These are phyloP conservation scores for Ispidina lecontei DNA, from an alignment of 2,797 vertebrate species.

Conservation along the genomic window DNA sequence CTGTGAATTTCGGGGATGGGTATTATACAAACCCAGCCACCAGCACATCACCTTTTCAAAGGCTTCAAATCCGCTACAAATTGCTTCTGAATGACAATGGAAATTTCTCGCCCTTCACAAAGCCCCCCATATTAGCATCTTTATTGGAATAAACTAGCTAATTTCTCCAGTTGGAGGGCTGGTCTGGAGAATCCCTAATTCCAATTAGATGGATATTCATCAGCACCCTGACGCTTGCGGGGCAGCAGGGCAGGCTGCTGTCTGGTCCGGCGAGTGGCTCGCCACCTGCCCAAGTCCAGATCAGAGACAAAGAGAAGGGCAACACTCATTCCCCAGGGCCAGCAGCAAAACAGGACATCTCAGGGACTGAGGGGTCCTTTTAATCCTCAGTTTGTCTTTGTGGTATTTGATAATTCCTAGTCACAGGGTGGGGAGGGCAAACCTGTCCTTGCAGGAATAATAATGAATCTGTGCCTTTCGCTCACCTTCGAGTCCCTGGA, in stretches of 20 bases:
- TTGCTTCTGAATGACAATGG: conserved; percentile 66
- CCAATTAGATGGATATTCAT: conserved; percentile 30
- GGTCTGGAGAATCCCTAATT: conserved; percentile 16
- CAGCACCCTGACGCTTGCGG: background rate
- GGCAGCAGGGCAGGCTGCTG: background rate
- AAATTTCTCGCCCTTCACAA: conserved; percentile 41
- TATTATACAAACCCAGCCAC: conserved; percentile 57
- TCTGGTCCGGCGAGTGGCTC: background rate
- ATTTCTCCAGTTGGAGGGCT: conserved; percentile 32
- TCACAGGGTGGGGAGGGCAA: background rate
- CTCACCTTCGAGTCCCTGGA: background rate
- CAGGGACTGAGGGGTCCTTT: background rate
- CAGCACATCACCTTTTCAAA: conserved; percentile 63
- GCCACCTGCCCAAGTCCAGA: background rate
- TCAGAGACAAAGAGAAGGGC: conserved; percentile 4
- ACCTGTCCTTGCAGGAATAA: background rate
- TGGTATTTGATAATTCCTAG: conserved; percentile 9
- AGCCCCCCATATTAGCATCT: conserved; percentile 47
- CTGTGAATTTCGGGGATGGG: conserved; percentile 28
- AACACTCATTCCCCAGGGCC: background rate
- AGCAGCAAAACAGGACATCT: background rate
- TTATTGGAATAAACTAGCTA: conserved; percentile 56
- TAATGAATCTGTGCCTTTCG: background rate
- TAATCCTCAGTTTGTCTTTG: conserved; percentile 46
- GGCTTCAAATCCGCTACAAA: conserved; percentile 65